These are phyloP conservation scores for Dermolepida albohirtum DNA, from an alignment of 2,888 invertebrate species.

Conservation along the genomic window DNA sequence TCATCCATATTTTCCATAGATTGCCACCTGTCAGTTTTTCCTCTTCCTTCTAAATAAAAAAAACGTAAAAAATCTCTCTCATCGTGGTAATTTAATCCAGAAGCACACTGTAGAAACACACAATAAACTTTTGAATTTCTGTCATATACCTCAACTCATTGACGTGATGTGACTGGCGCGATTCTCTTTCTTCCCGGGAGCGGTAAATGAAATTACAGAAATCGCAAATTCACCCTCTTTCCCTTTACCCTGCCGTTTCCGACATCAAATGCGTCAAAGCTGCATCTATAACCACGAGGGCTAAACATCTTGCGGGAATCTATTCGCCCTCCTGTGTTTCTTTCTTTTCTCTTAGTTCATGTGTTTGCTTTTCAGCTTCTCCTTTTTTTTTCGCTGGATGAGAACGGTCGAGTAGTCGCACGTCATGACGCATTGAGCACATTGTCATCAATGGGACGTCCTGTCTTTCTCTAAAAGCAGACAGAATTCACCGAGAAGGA, in stretches of 20 bases:
- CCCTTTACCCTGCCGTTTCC: conserved; percentile 23
- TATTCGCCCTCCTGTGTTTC: conserved; percentile 18
- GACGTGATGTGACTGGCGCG: conserved; percentile 13
- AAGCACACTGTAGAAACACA: not conserved
- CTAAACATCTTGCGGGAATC: conserved; percentile 33
- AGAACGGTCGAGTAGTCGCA: conserved; percentile 22
- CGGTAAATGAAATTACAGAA: conserved; percentile 38
- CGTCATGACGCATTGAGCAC: conserved; percentile 19
- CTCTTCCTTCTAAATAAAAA: too few relatives aligned
- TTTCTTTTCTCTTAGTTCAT: conserved; percentile 15
- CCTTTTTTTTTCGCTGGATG: conserved; percentile 19
- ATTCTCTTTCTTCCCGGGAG: conserved; percentile 12
- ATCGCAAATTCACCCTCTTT: conserved; percentile 47
- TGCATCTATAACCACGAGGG: conserved; percentile 34
- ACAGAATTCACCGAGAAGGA: conserved; percentile 4
- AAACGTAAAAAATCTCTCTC: not conserved
- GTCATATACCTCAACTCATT: conserved; percentile 3
- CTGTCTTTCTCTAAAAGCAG: conserved; percentile 6
- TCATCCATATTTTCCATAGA: too few relatives aligned
- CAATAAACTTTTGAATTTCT: conserved; percentile 20
- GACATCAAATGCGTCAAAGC: conserved; percentile 28
- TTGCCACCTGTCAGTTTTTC: too few relatives aligned
- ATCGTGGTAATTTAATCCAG: not conserved
- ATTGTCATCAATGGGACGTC: conserved; percentile 12
- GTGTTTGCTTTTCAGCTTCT: conserved; percentile 31